Base-by-base conservation (phyloP, 2,113 vertebrate species). In the Todiramphus chloris region DNA sequence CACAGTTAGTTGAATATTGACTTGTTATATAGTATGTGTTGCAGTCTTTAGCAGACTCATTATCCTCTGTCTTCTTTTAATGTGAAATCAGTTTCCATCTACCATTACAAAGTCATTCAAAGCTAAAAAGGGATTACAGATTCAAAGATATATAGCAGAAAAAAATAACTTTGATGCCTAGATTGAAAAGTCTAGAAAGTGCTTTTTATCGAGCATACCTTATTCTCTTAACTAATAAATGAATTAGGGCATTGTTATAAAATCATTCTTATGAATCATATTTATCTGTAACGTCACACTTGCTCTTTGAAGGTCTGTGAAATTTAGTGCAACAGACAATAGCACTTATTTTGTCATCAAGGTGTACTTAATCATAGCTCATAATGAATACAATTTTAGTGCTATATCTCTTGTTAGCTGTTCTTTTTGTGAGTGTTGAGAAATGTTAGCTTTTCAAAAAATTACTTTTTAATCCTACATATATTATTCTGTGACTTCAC, bases 61-160 rank as follows among this genome's bases (percentile, higher is more conserved):
- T 87, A 50, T 72, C 33, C 25, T 83, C 35, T 48, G 51, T 35
- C 37, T 48, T 87, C 46, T 89, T 90, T 87, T 87, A 81, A 78
- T 78, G 39, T 89, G 39, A 16, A 27, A 74, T 37, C 46, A 75
- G 64, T 81, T 92, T 78, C 20, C 46, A 70, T 81, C 68, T 92
- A 59, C 21, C n/a, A 83, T 96, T 92, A 75, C n/a, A 87, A 83
- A 89, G 31, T 12, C 60, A 92, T 89, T 91, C 60, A 87, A 91
- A 39, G 53, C 53, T 93, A 72, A 82, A 92, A 74, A 93, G 13
- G 0, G 0, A 81, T 92, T 92, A 39, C 63, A 86, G 37, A 30
- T 27, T 80, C 60, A 83, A 10, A 74, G 51, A 72, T 72, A 82
- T 9, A 44, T 6, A 89, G 37, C 24, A 69, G 44, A 48, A 77